Percentiles rank a stretch among this genome's conserved stretches.
phyloP scores from a whole-genome alignment of 2,113 vertebrate genomes.

The Callionymus lyra region DNA sequence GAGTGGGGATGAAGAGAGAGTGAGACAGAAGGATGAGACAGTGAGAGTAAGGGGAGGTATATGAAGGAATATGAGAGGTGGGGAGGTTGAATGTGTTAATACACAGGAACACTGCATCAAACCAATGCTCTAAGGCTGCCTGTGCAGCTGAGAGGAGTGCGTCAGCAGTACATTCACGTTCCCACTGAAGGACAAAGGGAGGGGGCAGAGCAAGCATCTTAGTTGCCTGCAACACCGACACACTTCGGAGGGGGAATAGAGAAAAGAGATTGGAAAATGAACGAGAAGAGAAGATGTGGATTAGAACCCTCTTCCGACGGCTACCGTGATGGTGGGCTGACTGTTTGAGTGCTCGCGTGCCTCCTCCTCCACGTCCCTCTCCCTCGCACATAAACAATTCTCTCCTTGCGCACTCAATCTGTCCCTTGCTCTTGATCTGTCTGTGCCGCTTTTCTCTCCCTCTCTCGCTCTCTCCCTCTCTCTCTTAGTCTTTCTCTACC shows the following conservation, averaged over 20 bases:
- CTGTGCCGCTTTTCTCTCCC: slow-evolving; percentile 33
- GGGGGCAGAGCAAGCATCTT: slow-evolving; percentile 79
- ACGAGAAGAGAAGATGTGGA: slow-evolving; percentile 60
- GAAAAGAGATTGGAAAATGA: slow-evolving; percentile 61
- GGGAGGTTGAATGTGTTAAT: slow-evolving; percentile 72
- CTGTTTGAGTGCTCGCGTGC: slow-evolving; percentile 52
- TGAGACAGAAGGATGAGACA: slow-evolving; percentile 34
- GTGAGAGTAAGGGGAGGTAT: slow-evolving; percentile 53
- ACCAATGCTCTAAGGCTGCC: slow-evolving; percentile 77
- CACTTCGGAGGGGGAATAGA: slow-evolving; percentile 28
- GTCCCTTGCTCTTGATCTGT: slow-evolving; percentile 49
- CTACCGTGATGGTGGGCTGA: slow-evolving; percentile 64
- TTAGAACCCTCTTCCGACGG: slow-evolving; percentile 51
- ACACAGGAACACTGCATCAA: slow-evolving; percentile 85
- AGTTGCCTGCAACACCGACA: slow-evolving; percentile 75
- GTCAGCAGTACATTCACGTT: slow-evolving; percentile 91
- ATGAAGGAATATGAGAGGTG: slow-evolving; percentile 26
- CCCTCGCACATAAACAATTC: slow-evolving; percentile 14
- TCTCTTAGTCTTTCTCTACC: slow-evolving; percentile 33
- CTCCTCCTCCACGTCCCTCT: slow-evolving; percentile 42
- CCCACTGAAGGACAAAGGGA: slow-evolving; percentile 90
- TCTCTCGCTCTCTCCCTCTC: slow-evolving; percentile 26
- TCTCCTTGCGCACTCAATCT: slow-evolving; percentile 55
- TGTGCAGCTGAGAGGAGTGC: slow-evolving; percentile 73
- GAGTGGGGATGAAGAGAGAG: slow-evolving; percentile 23